These are phyloP conservation scores for Myathropa florea DNA, from an alignment of 2,888 invertebrate genomes.

Conservation along the genomic window DNA sequence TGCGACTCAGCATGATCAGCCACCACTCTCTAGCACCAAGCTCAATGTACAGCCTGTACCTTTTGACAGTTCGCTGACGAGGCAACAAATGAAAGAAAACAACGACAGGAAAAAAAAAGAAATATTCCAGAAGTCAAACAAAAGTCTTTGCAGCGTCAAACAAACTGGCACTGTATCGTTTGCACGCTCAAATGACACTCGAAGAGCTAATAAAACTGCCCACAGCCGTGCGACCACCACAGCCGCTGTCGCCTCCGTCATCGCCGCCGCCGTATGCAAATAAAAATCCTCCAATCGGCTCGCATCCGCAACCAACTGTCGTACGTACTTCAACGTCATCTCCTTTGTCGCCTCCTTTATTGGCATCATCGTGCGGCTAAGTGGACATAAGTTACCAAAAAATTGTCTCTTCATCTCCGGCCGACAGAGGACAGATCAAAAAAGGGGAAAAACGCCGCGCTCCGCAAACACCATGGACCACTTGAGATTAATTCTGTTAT, in stretches of 20 bases:
- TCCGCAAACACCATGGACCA: slow-evolving; percentile 66
- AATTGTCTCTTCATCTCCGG: slow-evolving; percentile 65
- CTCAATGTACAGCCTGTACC: neutral
- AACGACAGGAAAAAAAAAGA: neutral
- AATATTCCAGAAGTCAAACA: slow-evolving; percentile 56
- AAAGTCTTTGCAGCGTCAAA: slow-evolving; percentile 48
- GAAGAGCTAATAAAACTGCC: slow-evolving; percentile 66
- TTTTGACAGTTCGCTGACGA: neutral
- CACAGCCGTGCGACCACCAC: slow-evolving; percentile 26
- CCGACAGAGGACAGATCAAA: slow-evolving; percentile 35
- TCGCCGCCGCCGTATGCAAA: slow-evolving; percentile 53
- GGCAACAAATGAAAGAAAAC: neutral
- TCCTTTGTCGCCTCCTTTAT: slow-evolving; percentile 70
- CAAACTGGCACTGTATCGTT: slow-evolving; percentile 56
- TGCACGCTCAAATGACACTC: slow-evolving; percentile 57
- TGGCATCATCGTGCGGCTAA: slow-evolving; percentile 70
- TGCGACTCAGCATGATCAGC: neutral
- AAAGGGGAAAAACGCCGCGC: slow-evolving; percentile 50
- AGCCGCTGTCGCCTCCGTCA: slow-evolving; percentile 14
- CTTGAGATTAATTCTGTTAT: slow-evolving; percentile 71
- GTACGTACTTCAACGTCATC: slow-evolving; percentile 59
- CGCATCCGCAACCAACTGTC: slow-evolving; percentile 19
- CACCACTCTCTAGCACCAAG: too few relatives aligned
- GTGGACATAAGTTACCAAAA: slow-evolving; percentile 71
- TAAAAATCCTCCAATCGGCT: slow-evolving; percentile 31